Conservation (phyloP, 2,113 vertebrate genomes). For the Melanocharis versteri region DNA sequence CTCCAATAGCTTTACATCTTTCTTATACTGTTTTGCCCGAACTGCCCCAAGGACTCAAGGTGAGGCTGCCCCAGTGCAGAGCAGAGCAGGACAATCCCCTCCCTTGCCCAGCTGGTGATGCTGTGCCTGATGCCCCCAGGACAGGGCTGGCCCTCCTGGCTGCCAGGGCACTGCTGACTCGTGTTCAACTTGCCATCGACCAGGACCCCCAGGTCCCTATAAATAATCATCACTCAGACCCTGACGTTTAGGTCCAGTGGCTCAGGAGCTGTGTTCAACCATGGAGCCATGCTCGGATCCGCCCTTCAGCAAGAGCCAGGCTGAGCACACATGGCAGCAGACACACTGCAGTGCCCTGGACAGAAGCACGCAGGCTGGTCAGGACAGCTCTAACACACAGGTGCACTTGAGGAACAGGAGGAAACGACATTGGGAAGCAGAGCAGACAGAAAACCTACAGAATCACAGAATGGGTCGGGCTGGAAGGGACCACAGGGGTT, state of each 20-base stretch:
- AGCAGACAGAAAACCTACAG: neutral
- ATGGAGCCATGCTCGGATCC: rapidly evolving
- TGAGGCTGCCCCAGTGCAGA: rapidly evolving
- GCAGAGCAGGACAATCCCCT: neutral
- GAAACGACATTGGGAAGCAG: rapidly evolving
- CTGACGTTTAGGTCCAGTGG: rapidly evolving
- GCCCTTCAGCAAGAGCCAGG: too few species aligned
- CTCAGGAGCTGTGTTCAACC: rapidly evolving
- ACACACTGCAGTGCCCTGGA: rapidly evolving
- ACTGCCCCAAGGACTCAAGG: rapidly evolving
- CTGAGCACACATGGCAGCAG: rapidly evolving
- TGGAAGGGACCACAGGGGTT: rapidly evolving
- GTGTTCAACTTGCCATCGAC: rapidly evolving
- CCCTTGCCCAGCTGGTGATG: rapidly evolving
- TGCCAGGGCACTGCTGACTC: neutral
- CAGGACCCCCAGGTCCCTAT: neutral
- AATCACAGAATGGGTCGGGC: neutral
- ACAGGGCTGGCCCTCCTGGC: rapidly evolving
- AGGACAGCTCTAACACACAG: neutral
- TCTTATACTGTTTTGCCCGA: neutral
- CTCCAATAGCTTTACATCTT: neutral
- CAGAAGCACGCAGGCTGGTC: rapidly evolving
- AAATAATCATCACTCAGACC: neutral
- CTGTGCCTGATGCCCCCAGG: neutral
- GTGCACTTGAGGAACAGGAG: rapidly evolving